Evolutionary conservation across 2,888 invertebrate species (phyloP), one percentile per base, ranked within the genome.

Genomic region (Parnassius orleans): DNA sequence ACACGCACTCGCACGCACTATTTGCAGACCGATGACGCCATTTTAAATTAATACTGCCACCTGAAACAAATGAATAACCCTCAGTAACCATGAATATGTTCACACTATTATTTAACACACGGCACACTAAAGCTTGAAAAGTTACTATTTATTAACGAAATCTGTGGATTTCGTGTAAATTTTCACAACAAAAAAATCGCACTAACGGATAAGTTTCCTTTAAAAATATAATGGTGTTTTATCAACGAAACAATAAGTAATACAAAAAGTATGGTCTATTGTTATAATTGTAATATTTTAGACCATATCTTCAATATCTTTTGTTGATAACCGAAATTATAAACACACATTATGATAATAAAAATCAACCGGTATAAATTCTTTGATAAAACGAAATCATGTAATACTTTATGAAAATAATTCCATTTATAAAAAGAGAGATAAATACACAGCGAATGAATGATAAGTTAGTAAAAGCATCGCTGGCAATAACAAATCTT

Each of bases 1-100:
- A 44, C 48, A n/a, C 60, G 42, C 53, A 48, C 33, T 14, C 80
- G 75, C 79, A 72, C 75, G 72, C 85, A 84, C 87, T 86, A 84
- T 80, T 79, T 79, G 73, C 80, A 79, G 77, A 81, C 83, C 75
- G 77, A 70, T 76, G 78, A 80, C 83, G 82, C 78, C 90, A 87
- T 87, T 74, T 69, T 78, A 72, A 74, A 75, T 76, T 76, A 75
- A 80, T 79, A 84, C 86, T 84, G 84, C 85, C 87, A 86, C 83
- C 89, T 89, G 85, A 75, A 78, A 73, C 72, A 76, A 76, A 67
- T 65, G 44, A 53, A 53, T 56, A 52, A 58, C 61, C 33, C 51
- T 56, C 57, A 46, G 47, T 47, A n/a, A 55, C 55, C 24, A 47
- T 55, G 10, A 47, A 55, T 55, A 24, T 15, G 47, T 55, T 55